phyloP scores from a whole-genome alignment of 2,113 vertebrate species.

The Panthera leo region DNA sequence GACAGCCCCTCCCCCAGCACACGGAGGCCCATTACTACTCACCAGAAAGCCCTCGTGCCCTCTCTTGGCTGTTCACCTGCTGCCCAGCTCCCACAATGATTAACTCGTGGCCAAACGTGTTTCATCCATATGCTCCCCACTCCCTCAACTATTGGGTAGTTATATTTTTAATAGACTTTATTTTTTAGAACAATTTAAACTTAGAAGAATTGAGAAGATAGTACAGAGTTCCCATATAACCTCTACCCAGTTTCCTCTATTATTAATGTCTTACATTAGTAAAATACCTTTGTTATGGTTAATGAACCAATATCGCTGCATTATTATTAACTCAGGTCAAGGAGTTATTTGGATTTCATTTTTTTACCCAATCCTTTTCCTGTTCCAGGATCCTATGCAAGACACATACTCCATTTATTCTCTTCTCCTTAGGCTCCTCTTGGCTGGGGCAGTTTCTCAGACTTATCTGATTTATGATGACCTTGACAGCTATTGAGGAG shows the following conservation, averaged over 20 bases:
- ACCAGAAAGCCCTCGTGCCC: not conserved
- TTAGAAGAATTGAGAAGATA: not conserved
- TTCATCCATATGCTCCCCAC: not conserved
- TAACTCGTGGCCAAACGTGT: not conserved
- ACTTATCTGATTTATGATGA: not conserved
- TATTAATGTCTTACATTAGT: not conserved
- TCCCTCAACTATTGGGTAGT: not conserved
- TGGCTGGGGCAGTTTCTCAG: not conserved
- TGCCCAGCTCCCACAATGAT: not conserved
- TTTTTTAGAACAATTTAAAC: conserved; percentile 2
- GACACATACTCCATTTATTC: not conserved
- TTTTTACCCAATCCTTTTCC: not conserved
- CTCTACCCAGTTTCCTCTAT: not conserved
- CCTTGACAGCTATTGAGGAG: not conserved
- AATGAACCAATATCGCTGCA: not conserved
- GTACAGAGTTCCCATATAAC: not conserved
- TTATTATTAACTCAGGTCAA: not conserved
- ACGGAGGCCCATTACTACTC: not conserved
- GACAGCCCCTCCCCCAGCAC: not conserved
- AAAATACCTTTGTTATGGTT: not conserved
- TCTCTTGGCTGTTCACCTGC: not conserved
- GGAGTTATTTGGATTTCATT: not conserved
- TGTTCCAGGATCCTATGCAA: not conserved
- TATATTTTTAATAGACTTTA: not conserved
- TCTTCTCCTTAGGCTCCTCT: not conserved